phyloP scores from a whole-genome alignment of 2,113 vertebrate species.

The Gorilla gorilla region DNA sequence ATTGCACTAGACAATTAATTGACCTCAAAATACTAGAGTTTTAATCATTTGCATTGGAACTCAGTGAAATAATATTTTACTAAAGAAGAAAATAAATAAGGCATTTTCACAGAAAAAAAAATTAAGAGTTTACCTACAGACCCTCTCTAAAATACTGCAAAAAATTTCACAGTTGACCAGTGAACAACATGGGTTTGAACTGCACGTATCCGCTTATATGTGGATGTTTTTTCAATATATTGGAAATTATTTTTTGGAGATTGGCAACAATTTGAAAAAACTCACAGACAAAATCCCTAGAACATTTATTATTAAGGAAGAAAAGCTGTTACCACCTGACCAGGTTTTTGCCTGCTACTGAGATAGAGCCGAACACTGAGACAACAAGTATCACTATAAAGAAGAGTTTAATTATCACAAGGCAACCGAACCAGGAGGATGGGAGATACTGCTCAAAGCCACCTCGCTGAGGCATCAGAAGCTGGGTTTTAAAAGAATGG shows the following conservation, averaged over 20 bases:
- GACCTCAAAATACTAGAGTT: background rate
- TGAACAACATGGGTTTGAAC: background rate
- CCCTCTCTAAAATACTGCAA: background rate
- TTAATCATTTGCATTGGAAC: background rate
- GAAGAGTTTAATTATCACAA: too few relatives aligned
- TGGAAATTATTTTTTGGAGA: background rate
- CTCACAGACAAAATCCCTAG: background rate
- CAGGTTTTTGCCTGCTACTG: too few relatives aligned
- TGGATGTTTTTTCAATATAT: background rate
- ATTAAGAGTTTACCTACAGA: background rate
- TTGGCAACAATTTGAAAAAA: background rate
- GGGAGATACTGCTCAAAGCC: too few relatives aligned
- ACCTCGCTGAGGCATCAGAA: too few relatives aligned
- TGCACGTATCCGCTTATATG: background rate
- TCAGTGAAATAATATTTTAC: background rate
- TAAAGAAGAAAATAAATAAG: background rate
- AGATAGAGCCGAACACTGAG: too few relatives aligned
- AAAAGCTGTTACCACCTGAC: background rate
- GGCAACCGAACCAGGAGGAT: too few relatives aligned
- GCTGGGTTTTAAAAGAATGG: too few relatives aligned
- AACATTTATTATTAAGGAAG: background rate
- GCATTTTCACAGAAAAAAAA: background rate
- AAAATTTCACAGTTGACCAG: background rate
- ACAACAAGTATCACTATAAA: too few relatives aligned
- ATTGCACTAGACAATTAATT: background rate